Evolutionary conservation across 1,140 invertebrate genomes (phyloP), one percentile per base, ranked within the genome.

Genomic region (Leptopilina clavipes): DNA sequence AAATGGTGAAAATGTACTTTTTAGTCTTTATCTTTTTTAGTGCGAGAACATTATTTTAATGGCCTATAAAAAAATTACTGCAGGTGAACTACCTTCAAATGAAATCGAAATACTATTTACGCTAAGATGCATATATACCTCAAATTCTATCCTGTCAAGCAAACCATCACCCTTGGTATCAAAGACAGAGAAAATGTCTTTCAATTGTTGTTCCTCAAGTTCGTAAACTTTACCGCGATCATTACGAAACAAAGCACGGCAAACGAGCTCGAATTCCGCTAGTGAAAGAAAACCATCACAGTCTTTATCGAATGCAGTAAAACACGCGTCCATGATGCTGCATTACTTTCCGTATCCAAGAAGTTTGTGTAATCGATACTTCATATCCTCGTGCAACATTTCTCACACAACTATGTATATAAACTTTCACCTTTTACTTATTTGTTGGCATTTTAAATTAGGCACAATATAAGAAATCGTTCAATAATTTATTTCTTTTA

Each of bases 221-320:
- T 92, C 92, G 84, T 98, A 98, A 82, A 97, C 94, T 85, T 95
- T 94, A 1, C 96, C 96, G 78, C 93, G 93, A 84, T 96, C 95
- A 87, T 97, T 97, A 6, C 96, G 92, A 90, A 97, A 97, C 54
- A 97, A 88, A 0, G 96, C 95, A 78, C 95, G 93, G 85, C 95
- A 96, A 85, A 97, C 93, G 25, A 95, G 89, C 43, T 93, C 93
- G 87, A 97, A 97, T 90, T 97, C 96, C 1, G 92, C 90, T 18
- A 95, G 87, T 82, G 94, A 95, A 76, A 97, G 89, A 83, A 93
- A 94, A 44, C 95, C 95, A 90, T 97, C 96, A 93, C 93, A 93
- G 91, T 96, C 95, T 89, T 96, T 96, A 91, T 96, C 95, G 88
- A 96, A 96, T 75, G 95, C 95, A 84, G 94, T 93, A 89, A 96